These are phyloP conservation scores for Erebia ligea DNA, from an alignment of 2,888 invertebrate species.

Conservation along the genomic window DNA sequence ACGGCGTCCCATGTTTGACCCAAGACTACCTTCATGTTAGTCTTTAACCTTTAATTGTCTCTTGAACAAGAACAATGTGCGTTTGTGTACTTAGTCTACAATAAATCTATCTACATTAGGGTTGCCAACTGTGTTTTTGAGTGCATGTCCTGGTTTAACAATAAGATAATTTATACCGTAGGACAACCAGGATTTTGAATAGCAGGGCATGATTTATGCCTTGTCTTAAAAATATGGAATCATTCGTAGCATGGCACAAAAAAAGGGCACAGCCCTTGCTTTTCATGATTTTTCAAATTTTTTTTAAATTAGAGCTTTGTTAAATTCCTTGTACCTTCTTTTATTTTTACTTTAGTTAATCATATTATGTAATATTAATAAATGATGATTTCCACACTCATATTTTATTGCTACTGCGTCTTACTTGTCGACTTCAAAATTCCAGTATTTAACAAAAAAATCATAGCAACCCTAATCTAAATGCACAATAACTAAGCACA, in stretches of 20 bases:
- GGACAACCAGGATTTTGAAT: not conserved
- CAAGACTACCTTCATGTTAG: conserved; percentile 35
- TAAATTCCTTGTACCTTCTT: too few species aligned
- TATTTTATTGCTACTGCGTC: not conserved
- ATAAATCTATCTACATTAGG: conserved; percentile 40
- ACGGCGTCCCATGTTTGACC: conserved; percentile 30
- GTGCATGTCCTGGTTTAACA: not conserved
- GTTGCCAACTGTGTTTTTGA: conserved; percentile 1
- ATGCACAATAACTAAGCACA: conserved; percentile 39
- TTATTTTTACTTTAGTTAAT: too few species aligned
- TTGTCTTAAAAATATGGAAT: too few species aligned
- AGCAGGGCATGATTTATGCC: not conserved
- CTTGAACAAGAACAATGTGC: conserved; percentile 42
- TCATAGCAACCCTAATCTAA: conserved; percentile 25
- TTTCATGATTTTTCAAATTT: too few species aligned
- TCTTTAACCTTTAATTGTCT: conserved; percentile 42
- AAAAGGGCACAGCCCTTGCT: too few species aligned
- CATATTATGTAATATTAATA: too few species aligned
- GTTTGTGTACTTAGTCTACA: conserved; percentile 40
- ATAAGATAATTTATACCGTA: not conserved
- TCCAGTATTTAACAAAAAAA: not conserved
- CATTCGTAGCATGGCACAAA: too few species aligned
- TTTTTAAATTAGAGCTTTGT: too few species aligned
- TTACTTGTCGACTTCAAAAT: not conserved
- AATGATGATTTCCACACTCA: too few species aligned